Evolutionary conservation across 2,113 vertebrate genomes (phyloP), one percentile per base, ranked within the genome.

Genomic region (Brachyhypopomus gauderio): DNA sequence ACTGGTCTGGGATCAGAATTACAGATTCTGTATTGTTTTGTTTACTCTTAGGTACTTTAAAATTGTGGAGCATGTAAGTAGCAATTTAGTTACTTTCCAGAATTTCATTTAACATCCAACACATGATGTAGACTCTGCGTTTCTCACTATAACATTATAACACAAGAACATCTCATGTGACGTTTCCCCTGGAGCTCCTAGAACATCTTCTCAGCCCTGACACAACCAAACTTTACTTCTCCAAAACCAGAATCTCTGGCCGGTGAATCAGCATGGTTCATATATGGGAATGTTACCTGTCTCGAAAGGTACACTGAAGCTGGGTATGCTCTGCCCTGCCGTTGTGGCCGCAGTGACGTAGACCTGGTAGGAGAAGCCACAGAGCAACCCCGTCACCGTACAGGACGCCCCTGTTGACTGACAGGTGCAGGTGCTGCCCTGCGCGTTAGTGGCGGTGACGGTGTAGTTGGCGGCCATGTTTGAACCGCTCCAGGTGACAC

Each of bases 251-350:
- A 25, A 25, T 9, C 14, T 38, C 30, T 38, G 34, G 22, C 6
- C 34, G 36, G 3, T 38, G 9, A 17, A 11, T 20, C 6, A 8
- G 16, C 5, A 5, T 3, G 16, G 5, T 69, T 20, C 6, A 2
- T 6, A 17, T 0, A 69, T 6, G 12, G 12, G 45, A 67, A 45
- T 17, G 84, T 71, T 71, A 96, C 96, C 95, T 85, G 95, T 97
- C 88, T 97, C 96, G 48, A 96, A 86, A 30, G 88, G 89, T 3
- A 94, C 77, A 0, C 90, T 94, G 92, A 93, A 97, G 90, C 96
- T 98, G 83, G 96, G 95, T 75, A 96, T 93, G 85, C 97, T 98
- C 45, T 73, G 74, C 63, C 97, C 96, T 0, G 89, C 92, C 3
- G 81, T 23, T 1, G 93, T 93, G 69, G 73, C 89, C 0, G 97